Percentiles rank a stretch among this genome's conserved stretches.
Conservation (phyloP, 1,140 invertebrate species). For the Camponotus vicinus region DNA sequence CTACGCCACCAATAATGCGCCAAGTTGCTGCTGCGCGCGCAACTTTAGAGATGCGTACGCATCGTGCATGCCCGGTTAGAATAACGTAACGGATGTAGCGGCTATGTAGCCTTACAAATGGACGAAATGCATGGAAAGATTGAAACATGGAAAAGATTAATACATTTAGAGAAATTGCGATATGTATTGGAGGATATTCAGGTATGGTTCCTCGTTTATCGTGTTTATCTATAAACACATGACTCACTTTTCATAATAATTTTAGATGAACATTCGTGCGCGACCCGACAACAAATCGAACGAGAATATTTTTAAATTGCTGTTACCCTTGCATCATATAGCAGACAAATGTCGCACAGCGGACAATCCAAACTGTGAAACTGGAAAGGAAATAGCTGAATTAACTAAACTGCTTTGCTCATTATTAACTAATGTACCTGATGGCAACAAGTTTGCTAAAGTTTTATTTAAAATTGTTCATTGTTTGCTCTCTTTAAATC, state of each 20-base stretch:
- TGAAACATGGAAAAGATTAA: conserved; percentile 66
- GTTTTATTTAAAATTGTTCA: conserved; percentile 75
- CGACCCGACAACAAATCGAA: conserved; percentile 44
- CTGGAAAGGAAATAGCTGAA: conserved; percentile 64
- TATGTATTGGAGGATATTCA: conserved; percentile 60
- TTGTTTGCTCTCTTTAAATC: conserved; percentile 69
- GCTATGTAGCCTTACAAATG: no score
- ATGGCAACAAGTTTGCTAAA: conserved; percentile 71
- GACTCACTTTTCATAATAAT: conserved; percentile 27
- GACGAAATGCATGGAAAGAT: conserved; percentile 61
- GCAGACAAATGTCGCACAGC: conserved; percentile 64
- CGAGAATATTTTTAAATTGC: conserved; percentile 72
- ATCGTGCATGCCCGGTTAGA: no score
- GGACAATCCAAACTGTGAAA: conserved; percentile 52
- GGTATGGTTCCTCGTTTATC: conserved; percentile 48
- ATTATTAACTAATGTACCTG: conserved; percentile 62
- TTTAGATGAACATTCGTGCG: conserved; percentile 46
- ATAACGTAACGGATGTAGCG: no score
- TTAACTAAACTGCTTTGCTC: conserved; percentile 69
- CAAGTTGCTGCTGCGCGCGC: no score
- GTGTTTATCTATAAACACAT: background rate
- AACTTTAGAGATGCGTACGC: no score
- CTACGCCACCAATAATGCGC: no score
- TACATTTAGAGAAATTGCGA: conserved; percentile 60
- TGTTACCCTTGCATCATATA: conserved; percentile 70